phyloP scores from a whole-genome alignment of 2,113 vertebrate species.

The Perognathus longimembris region DNA sequence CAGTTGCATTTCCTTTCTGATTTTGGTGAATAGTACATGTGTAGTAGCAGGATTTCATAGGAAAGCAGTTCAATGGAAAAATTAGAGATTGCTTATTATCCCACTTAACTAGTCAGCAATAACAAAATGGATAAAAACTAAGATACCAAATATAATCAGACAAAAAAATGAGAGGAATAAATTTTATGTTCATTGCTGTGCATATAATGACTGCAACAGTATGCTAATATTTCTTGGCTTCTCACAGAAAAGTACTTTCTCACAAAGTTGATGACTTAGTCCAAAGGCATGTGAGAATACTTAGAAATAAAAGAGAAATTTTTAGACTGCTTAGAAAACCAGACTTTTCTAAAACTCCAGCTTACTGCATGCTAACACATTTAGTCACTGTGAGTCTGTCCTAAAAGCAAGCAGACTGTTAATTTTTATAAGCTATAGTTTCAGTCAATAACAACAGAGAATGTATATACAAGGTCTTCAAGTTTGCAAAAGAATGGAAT shows the following conservation, averaged over 20 bases:
- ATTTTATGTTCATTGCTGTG: slow-evolving; percentile 7
- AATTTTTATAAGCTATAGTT: slow-evolving; percentile 25
- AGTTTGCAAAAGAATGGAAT: not conserved
- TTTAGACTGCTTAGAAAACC: slow-evolving; percentile 46
- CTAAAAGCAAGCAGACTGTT: not conserved
- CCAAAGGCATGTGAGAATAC: slow-evolving; percentile 35
- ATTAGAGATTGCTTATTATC: slow-evolving; percentile 54
- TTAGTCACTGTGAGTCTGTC: not conserved
- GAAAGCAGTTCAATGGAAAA: slow-evolving; percentile 20
- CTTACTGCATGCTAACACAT: slow-evolving; percentile 18
- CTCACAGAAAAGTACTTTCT: slow-evolving; percentile 44
- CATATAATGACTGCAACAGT: not conserved
- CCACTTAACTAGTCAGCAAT: slow-evolving; percentile 42
- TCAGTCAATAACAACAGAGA: slow-evolving; percentile 48
- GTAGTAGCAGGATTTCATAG: slow-evolving; percentile 28
- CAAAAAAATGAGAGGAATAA: slow-evolving; percentile 3
- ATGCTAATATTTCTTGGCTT: slow-evolving; percentile 14
- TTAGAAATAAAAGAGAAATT: slow-evolving; percentile 23
- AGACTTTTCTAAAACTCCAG: slow-evolving; percentile 28
- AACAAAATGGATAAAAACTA: slow-evolving; percentile 57
- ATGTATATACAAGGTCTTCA: not conserved
- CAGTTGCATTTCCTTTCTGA: not conserved
- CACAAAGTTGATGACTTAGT: slow-evolving; percentile 27
- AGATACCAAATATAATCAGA: slow-evolving; percentile 62
- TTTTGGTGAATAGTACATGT: not conserved